phyloP scores from a whole-genome alignment of 2,113 vertebrate species.

The Eubucco bourcierii region DNA sequence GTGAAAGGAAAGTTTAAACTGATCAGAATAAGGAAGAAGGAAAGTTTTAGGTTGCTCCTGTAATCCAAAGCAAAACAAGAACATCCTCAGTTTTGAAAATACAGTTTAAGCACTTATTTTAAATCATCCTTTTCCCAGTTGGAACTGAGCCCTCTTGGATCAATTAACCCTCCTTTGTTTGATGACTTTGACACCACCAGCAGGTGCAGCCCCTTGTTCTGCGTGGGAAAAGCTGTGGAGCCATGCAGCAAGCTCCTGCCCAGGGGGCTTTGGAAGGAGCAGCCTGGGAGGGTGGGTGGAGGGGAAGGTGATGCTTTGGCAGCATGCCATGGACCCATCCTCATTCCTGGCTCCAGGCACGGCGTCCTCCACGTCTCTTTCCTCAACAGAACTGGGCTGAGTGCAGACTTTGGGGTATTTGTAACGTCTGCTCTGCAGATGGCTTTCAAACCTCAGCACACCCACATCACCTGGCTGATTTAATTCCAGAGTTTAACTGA shows the following conservation, averaged over 20 bases:
- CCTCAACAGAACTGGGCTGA: not conserved
- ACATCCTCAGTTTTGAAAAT: not conserved
- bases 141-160: not conserved
- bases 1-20: too few species aligned
- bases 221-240: not conserved
- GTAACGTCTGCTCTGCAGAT: not conserved
- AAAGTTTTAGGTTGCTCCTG: not conserved
- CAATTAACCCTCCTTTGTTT: not conserved
- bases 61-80: not conserved
- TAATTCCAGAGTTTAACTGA: constrained; percentile 47
- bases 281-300: not conserved
- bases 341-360: not conserved
- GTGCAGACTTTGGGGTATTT: not conserved
- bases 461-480: not conserved
- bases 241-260: not conserved
- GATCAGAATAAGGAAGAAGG: not conserved
- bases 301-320: not conserved
- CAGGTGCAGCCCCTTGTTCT: not conserved
- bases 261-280: not conserved
- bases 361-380: not conserved
- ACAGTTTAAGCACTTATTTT: not conserved
- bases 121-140: not conserved
- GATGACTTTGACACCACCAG: not conserved
- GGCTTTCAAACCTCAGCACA: not conserved
- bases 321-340: not conserved